Evolutionary conservation across 2,797 vertebrate species (phyloP).

Genomic region (Gastrophryne carolinensis): DNA sequence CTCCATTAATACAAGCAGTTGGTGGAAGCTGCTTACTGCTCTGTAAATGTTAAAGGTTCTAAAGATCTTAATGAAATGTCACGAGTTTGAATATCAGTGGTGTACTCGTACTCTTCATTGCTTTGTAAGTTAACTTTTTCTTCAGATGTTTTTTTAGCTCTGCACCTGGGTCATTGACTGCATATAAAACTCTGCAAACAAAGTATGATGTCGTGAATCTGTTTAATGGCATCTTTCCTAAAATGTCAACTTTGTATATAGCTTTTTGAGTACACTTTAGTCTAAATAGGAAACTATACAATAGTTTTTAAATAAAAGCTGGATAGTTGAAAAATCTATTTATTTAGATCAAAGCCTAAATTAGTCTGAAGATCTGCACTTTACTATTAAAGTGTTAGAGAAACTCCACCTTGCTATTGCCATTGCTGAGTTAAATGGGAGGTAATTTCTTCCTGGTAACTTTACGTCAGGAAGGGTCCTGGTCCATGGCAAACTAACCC

Average conservation of each 20-base stretch:
- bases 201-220: neutral
- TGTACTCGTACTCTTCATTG: slow-evolving; percentile 6
- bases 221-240: neutral
- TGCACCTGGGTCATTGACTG: neutral
- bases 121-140: neutral
- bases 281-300: neutral
- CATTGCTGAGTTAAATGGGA: too few species aligned
- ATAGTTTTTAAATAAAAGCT: too few species aligned
- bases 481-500: too few species aligned
- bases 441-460: too few species aligned
- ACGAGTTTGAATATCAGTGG: neutral
- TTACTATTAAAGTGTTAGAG: too few species aligned
- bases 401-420: too few species aligned
- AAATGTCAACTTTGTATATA: too few species aligned
- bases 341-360: too few species aligned
- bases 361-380: too few species aligned
- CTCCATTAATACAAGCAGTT: neutral
- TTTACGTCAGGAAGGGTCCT: too few species aligned
- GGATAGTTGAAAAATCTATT: too few species aligned
- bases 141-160: neutral
- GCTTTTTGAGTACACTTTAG: too few species aligned
- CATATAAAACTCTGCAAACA: neutral
- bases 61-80: slow-evolving; percentile 7
- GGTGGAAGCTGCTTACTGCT: neutral
- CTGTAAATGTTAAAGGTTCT: slow-evolving; percentile 7